Evolutionary conservation across 2,797 vertebrate genomes (phyloP), one percentile per base, ranked within the genome.

Genomic region (Loriculus beryllinus): DNA sequence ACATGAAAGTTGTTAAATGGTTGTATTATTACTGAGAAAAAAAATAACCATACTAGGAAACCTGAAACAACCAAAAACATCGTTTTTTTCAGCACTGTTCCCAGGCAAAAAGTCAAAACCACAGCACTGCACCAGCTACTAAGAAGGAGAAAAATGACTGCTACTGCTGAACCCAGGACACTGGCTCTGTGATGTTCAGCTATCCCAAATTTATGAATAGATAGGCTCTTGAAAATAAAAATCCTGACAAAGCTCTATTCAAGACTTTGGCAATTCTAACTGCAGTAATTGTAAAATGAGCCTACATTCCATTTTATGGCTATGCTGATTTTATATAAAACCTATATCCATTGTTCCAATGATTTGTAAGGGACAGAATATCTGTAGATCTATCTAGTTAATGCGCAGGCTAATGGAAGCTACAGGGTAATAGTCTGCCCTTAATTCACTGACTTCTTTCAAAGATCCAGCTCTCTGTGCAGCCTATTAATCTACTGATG

Each of bases 371-470:
- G n/a, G 33, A 85, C n/a, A 81, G 57, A 89, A 63, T 76, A 93
- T 81, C 82, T 78, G 84, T 69, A 92, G 72, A 89, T 78, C 62
- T 90, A 40, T 45, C 40, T 78, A 29, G 43, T 39, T 87, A 90
- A 93, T 69, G 56, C 78, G 35, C 54, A 72, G 65, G 31, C 28
- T 95, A 92, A 95, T 83, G 65, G 47, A 35, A 93, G 28, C 35
- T 78, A 51, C 22, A 75, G 59, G 15, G 31, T 52, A 88, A 67
- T n/a, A 91, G 25, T 40, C 25, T 93, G 57, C 16, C 51, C 70
- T 86, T 83, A 87, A 94, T 91, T 94, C 76, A 83, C n/a, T 69
- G 72, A 33, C 54, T 90, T 85, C 47, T 92, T 95, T 81, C 72
- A 83, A 75, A 86, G 65, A 91, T 45, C 13, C 39, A 92, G 45